Conservation (phyloP, 2,888 invertebrate genomes). For the Chrysolina americana region DNA sequence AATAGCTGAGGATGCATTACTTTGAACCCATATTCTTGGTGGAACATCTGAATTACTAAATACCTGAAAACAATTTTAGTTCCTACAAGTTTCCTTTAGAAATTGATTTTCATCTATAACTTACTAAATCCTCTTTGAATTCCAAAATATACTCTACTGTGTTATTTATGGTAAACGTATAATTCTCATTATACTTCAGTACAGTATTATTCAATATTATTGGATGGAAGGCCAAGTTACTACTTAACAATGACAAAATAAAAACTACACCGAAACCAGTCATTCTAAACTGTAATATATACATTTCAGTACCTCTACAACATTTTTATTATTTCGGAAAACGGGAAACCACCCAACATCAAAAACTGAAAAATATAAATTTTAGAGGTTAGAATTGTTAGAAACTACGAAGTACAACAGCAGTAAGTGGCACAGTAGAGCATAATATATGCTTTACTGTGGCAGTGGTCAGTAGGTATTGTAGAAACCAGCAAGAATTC, state of each 20-base stretch:
- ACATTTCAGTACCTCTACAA: neutral
- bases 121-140: constrained; percentile 41
- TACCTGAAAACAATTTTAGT: constrained; percentile 23
- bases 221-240: constrained; percentile 13
- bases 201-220: constrained; percentile 1
- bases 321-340: neutral
- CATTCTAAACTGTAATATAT: neutral
- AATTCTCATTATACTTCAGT: constrained; percentile 25
- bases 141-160: constrained; percentile 48
- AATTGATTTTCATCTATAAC: neutral
- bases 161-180: constrained; percentile 39
- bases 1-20: constrained; percentile 48
- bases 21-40: constrained; percentile 56
- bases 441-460: too few species aligned
- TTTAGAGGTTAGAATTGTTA: neutral
- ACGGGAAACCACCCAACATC: neutral
- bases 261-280: neutral
- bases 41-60: constrained; percentile 39
- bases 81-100: neutral
- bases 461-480: too few species aligned
- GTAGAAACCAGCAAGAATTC: too few species aligned
- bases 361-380: too few species aligned
- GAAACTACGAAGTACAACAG: too few species aligned
- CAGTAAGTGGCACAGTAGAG: too few species aligned
- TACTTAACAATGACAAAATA: neutral